Evolutionary conservation across 2,113 vertebrate genomes (phyloP).

Genomic region (Daphoenositta chrysoptera): DNA sequence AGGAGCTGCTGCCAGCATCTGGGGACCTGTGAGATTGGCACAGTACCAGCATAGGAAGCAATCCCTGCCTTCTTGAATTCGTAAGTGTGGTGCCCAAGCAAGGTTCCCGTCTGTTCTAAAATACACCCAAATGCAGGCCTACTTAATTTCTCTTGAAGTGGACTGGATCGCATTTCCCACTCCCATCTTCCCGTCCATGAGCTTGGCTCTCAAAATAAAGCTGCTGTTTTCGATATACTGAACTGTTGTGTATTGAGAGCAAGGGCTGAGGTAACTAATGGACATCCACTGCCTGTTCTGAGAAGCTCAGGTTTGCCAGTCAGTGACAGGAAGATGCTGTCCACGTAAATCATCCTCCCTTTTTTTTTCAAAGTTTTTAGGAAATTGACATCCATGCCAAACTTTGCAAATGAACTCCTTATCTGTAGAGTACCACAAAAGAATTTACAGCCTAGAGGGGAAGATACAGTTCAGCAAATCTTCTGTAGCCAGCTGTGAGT

Average conservation of each 20-base stretch:
- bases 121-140: background rate
- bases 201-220: background rate
- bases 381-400: background rate
- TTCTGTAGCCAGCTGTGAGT: background rate
- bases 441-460: background rate
- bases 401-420: background rate
- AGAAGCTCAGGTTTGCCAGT: background rate
- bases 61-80: background rate
- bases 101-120: background rate
- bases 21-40: rapidly evolving
- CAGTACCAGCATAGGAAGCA: rapidly evolving
- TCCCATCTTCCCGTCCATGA: background rate
- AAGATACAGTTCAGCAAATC: background rate
- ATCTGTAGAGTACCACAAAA: background rate
- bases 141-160: background rate
- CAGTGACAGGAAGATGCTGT: background rate
- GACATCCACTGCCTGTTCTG: background rate
- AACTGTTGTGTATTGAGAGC: background rate
- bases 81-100: background rate
- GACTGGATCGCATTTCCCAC: background rate
- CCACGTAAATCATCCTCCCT: background rate
- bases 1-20: background rate
- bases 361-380: background rate
- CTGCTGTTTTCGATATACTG: background rate
- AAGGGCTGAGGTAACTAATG: background rate